Percentiles rank a stretch among this genome's conserved stretches.
These are phyloP conservation scores for Chionoecetes opilio DNA, from an alignment of 1,140 invertebrate species.

Conservation along the genomic window DNA sequence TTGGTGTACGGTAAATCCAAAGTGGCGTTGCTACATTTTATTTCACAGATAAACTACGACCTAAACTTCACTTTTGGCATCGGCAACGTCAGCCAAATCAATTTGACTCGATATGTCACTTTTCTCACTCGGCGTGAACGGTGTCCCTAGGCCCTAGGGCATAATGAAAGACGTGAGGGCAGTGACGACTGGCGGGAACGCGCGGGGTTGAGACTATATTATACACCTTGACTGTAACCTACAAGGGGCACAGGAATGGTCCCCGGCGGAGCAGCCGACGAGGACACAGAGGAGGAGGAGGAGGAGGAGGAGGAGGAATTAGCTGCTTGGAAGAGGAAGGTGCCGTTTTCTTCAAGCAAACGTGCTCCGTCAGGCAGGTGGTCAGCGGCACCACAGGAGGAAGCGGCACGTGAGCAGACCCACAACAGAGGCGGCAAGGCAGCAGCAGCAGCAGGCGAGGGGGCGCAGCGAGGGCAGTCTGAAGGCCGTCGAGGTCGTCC, in stretches of 20 bases:
- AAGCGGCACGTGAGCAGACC: neutral
- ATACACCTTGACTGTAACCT: neutral
- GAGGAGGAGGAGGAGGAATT: neutral
- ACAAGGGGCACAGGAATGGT: neutral
- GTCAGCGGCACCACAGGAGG: neutral
- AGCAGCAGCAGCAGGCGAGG: neutral
- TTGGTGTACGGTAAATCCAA: neutral
- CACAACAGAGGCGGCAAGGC: neutral
- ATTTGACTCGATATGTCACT: neutral
- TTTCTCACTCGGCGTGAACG: slow-evolving; percentile 1
- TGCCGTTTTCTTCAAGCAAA: neutral
- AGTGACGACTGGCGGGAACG: slow-evolving; percentile 12
- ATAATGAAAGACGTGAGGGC: slow-evolving; percentile 18
- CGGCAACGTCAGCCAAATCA: too few species aligned
- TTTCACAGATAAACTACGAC: too few species aligned
- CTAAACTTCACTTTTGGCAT: neutral
- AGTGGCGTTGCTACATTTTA: too few species aligned
- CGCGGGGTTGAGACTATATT: neutral
- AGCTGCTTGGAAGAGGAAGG: neutral
- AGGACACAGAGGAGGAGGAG: neutral
- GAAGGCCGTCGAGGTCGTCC: neutral
- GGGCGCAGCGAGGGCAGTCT: neutral
- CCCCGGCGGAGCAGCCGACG: neutral
- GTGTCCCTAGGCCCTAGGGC: slow-evolving; percentile 23
- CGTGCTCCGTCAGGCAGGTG: neutral